A percentile compares a stretch with the other conserved stretches of the same genome.
Evolutionary conservation across 2,888 invertebrate species (phyloP).

Genomic region (Dicycla oo): DNA sequence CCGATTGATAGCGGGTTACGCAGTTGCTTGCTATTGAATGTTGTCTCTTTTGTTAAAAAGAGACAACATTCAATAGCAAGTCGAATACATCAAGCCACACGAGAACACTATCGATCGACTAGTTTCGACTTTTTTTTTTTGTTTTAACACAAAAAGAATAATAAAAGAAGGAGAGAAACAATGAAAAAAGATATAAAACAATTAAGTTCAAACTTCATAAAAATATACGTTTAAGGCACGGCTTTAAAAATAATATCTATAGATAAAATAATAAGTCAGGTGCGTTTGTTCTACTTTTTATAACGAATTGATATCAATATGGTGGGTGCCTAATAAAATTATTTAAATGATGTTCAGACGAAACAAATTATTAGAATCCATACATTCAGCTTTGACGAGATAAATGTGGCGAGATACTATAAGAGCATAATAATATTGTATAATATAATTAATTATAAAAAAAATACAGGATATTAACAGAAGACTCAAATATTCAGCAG

Average conservation of each 20-base stretch:
- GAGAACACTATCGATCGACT: too few species aligned
- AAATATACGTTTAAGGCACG: not conserved
- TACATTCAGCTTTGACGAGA: too few species aligned
- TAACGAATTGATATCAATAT: not conserved
- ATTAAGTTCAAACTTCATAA: not conserved
- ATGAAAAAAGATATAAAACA: too few species aligned
- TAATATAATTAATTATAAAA: not conserved
- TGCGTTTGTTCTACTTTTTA: not conserved
- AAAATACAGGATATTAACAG: not conserved
- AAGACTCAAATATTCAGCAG: not conserved
- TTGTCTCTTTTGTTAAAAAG: too few species aligned
- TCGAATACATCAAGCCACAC: too few species aligned
- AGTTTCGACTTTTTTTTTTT: too few species aligned
- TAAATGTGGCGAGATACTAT: not conserved
- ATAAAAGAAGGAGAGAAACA: too few species aligned
- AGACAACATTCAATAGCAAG: too few species aligned
- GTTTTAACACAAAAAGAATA: too few species aligned
- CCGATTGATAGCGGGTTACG: too few species aligned
- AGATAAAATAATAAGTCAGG: conserved; percentile 3
- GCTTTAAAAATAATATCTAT: conserved; percentile 4
- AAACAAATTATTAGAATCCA: not conserved
- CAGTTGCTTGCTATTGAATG: too few species aligned
- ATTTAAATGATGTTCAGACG: conserved; percentile 3
- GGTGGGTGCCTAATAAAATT: conserved; percentile 1
- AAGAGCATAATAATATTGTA: not conserved